Evolutionary conservation across 2,888 invertebrate species (phyloP), one percentile per base, ranked within the genome.

Genomic region (Monochamus alternatus): DNA sequence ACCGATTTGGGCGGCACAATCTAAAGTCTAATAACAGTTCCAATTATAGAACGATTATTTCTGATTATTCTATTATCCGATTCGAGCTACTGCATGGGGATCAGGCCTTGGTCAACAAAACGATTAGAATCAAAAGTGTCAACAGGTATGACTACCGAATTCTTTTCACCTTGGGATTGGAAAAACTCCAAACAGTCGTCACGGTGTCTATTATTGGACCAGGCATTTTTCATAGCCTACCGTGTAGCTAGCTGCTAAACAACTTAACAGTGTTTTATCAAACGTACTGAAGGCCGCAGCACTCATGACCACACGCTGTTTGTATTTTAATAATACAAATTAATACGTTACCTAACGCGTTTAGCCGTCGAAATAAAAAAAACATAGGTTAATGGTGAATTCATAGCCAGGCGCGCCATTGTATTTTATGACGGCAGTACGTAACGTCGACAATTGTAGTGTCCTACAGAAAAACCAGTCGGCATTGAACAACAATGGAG

Each of bases 401-500:
- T 47, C 47, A 47, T 47, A 47, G 9, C 12, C 47, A 47, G 47
- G 47, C 47, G 47, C 12, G 47, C 47, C 47, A 47, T 47, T 47
- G 47, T 47, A 9, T 10, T 47, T 59, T 68, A 68, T 58, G 68
- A 68, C 22, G 22, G 22, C 22, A 22, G 22, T 59, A 68, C 31
- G 58, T 59, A 43, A 30, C 66, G 51, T 43, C 10, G 59, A 52
- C 67, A 68, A 32, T 55, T 31, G 55, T 52, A 67, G 66, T 52
- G 51, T 31, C 66, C 32, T 32, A 32, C 51, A 38, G 31, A 65
- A 67, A 67, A 68, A 68, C 58, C 22, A 5, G 68, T 68, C 58
- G 68, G 22, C 68, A 68, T 68, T 68, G 68, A 68, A 68, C 44
- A 58, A 58, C 44, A 9, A 47, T 47, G 47, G 47, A 47, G 12